Conservation (phyloP, 2,888 invertebrate genomes). For the Timema podura region DNA sequence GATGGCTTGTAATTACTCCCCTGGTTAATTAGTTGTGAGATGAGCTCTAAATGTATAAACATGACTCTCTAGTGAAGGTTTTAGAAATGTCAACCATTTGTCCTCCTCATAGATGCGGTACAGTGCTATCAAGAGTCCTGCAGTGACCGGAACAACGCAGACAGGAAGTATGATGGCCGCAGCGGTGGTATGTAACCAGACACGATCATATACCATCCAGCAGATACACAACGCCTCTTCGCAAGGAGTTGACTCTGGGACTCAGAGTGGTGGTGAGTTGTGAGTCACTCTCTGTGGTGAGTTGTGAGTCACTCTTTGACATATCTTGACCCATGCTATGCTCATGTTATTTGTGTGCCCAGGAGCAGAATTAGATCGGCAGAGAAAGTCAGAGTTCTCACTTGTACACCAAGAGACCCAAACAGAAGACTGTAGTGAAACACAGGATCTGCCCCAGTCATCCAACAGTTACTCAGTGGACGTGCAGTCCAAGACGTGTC, state of each 20-base stretch:
- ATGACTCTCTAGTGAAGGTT: too few relatives aligned
- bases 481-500: conserved; percentile 11
- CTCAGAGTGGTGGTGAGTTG: conserved; percentile 22
- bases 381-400: conserved; percentile 16
- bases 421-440: background rate
- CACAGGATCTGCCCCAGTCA: too few relatives aligned
- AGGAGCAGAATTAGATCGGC: conserved; percentile 14
- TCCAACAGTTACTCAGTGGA: conserved; percentile 8
- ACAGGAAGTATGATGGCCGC: conserved; percentile 63
- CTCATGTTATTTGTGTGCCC: background rate
- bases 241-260: conserved; percentile 18
- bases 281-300: too few relatives aligned
- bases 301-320: background rate
- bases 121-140: conserved; percentile 52
- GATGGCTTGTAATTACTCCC: too few relatives aligned
- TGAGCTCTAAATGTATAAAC: too few relatives aligned
- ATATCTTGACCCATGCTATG: background rate
- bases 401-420: background rate
- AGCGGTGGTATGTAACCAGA: conserved; percentile 62
- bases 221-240: conserved; percentile 17
- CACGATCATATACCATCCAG: background rate
- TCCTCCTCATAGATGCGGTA: conserved; percentile 24
- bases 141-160: conserved; percentile 55
- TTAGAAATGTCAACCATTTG: background rate
- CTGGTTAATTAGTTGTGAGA: too few relatives aligned